Conservation (phyloP, 1,140 invertebrate species). For the Metaphire vulgaris region DNA sequence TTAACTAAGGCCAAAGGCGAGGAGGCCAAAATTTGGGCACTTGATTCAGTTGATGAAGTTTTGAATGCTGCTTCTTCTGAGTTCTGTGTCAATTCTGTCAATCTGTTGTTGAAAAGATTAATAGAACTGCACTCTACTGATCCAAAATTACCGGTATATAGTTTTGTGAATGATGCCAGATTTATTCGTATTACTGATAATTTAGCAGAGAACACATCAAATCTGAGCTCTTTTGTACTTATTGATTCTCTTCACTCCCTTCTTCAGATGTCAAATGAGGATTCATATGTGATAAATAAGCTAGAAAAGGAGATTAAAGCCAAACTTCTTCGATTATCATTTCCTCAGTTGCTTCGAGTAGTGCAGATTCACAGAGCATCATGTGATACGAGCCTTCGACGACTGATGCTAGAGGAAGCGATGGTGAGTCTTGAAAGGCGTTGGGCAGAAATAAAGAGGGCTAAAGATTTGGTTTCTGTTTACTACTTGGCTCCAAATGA, state of each 20-base stretch:
- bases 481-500: not conserved
- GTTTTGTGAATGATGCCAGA: not conserved
- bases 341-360: not conserved
- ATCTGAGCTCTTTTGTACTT: not conserved
- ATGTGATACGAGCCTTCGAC: not conserved
- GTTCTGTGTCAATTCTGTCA: not conserved
- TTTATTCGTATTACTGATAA: not conserved
- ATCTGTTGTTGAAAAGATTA: not conserved
- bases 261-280: not conserved
- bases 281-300: not conserved
- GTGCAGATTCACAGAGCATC: not conserved
- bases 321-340: not conserved
- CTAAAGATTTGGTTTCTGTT: not conserved
- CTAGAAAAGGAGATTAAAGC: not conserved
- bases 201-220: not conserved
- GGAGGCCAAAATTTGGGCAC: not conserved
- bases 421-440: not conserved
- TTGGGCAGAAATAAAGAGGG: not conserved
- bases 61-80: not conserved
- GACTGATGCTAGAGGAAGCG: not conserved
- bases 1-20: not conserved
- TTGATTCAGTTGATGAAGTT: not conserved
- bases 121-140: not conserved
- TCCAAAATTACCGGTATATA: not conserved
- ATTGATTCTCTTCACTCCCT: not conserved